phyloP scores from a whole-genome alignment of 1,140 invertebrate genomes.

The Caenorhabditis inopinata region DNA sequence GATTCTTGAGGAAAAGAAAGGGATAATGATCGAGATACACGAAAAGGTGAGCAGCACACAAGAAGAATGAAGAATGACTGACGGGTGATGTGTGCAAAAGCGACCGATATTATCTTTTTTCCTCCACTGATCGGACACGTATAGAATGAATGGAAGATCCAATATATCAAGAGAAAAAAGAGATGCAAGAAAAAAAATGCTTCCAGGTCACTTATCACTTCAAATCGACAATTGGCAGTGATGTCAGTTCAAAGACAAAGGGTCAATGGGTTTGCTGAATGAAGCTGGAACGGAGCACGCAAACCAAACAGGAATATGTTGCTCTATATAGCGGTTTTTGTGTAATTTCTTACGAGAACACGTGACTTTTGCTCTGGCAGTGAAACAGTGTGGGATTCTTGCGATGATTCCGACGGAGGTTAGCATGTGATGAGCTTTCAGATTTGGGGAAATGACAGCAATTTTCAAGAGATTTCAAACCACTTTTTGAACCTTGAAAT shows the following conservation, averaged over 20 bases:
- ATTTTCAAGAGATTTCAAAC: too few species aligned
- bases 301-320: too few species aligned
- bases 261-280: background rate
- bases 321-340: too few species aligned
- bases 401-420: too few species aligned
- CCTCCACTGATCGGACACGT: background rate
- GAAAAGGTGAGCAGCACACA: background rate
- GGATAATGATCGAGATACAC: slow-evolving; percentile 30
- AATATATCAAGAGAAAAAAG: background rate
- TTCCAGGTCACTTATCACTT: slow-evolving; percentile 2
- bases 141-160: background rate
- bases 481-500: too few species aligned
- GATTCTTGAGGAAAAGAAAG: background rate
- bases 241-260: background rate
- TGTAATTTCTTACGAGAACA: too few species aligned
- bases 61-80: slow-evolving; percentile 25
- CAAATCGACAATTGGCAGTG: slow-evolving; percentile 3
- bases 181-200: background rate
- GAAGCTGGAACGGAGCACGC: too few species aligned
- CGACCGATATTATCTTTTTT: slow-evolving; percentile 2
- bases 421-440: too few species aligned
- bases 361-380: too few species aligned
- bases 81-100: slow-evolving; percentile 20
- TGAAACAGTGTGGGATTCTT: too few species aligned
- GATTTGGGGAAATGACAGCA: too few species aligned